Evolutionary conservation across 2,797 vertebrate species (phyloP).

Genomic region (Crypturellus tataupa): DNA sequence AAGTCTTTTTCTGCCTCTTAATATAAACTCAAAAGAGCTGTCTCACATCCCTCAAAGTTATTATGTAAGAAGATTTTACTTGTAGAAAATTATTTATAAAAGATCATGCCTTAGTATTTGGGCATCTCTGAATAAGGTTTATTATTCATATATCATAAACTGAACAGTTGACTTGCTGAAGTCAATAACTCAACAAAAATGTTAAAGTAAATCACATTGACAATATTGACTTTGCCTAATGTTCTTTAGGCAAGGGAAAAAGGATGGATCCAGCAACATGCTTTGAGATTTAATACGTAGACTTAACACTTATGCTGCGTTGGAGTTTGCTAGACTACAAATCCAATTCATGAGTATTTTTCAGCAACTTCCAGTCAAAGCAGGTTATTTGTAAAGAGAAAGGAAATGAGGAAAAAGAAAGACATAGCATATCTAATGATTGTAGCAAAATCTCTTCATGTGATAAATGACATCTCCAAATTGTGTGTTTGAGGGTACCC

Average conservation of each 20-base stretch:
- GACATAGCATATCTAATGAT: background rate
- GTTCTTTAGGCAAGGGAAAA: background rate
- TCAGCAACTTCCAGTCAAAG: background rate
- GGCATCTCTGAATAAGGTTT: background rate
- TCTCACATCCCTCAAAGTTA: background rate
- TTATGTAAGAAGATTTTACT: background rate
- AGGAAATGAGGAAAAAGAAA: background rate
- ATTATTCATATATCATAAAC: background rate
- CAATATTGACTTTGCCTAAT: background rate
- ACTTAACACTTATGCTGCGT: too few species aligned
- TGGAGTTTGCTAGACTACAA: background rate
- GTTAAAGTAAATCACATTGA: background rate
- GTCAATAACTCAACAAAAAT: background rate
- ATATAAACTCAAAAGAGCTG: background rate
- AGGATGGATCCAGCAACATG: background rate
- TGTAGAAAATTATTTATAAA: background rate
- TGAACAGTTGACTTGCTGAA: background rate
- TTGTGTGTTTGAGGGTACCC: background rate
- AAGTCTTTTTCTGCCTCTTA: background rate
- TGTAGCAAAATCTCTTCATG: background rate
- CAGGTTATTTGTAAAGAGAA: background rate
- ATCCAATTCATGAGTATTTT: background rate
- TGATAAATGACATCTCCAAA: background rate
- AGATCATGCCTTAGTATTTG: background rate
- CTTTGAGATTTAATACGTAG: background rate